Evolutionary conservation across 2,888 invertebrate genomes (phyloP).

Genomic region (Elegia similella): DNA sequence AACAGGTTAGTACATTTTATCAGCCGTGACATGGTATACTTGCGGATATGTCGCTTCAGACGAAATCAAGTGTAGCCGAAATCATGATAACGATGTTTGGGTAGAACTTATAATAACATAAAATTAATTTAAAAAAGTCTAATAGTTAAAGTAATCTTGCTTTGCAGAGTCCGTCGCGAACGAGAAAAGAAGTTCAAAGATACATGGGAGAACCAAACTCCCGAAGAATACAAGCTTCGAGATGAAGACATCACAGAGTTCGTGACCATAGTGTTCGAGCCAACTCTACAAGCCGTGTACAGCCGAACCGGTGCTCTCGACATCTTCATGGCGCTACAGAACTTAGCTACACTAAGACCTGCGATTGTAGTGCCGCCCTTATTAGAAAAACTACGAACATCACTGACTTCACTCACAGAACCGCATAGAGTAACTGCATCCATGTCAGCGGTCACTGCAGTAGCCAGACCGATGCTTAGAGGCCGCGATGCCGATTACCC

Average conservation of each 20-base stretch:
- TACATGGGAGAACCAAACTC: constrained; percentile 86
- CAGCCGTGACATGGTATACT: not conserved
- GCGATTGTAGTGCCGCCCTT: constrained; percentile 91
- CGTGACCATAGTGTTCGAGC: constrained; percentile 88
- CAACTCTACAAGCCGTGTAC: constrained; percentile 90
- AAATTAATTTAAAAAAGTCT: no score
- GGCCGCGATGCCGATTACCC: constrained; percentile 81
- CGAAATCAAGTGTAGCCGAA: no score
- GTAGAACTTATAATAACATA: no score
- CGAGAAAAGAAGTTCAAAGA: constrained; percentile 78
- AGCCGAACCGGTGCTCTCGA: constrained; percentile 85
- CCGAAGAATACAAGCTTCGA: constrained; percentile 86
- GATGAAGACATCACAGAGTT: constrained; percentile 91
- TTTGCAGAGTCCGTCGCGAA: constrained; percentile 83
- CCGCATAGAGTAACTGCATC: constrained; percentile 91
- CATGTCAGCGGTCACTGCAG: constrained; percentile 86
- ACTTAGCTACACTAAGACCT: constrained; percentile 90
- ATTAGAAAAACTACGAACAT: constrained; percentile 89
- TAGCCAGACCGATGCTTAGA: constrained; percentile 84
- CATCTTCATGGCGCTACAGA: constrained; percentile 85
- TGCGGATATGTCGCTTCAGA: no score
- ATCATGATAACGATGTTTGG: no score
- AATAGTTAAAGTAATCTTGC: not conserved
- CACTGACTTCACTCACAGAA: constrained; percentile 92
- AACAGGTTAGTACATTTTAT: constrained; percentile 60